Evolutionary conservation across 1,140 invertebrate species (phyloP), one percentile per base, ranked within the genome.

Genomic region (Cotesia glomerata): DNA sequence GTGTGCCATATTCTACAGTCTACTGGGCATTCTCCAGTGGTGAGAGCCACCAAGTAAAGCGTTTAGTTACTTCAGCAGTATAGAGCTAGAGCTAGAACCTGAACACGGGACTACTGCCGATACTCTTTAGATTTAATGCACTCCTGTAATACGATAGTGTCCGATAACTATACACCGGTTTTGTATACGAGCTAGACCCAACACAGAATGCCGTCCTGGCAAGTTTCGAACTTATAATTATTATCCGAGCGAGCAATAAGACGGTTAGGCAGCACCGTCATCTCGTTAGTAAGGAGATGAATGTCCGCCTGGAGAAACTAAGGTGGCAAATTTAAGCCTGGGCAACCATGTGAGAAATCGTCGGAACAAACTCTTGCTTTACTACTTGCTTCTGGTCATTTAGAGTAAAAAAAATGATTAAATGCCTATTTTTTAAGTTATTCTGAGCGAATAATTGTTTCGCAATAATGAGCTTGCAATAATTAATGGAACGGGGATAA

Each of bases 61-160:
- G 13, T n/a, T 14, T 1, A 8, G 36, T 64, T 52, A 54, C 68
- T 45, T n/a, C n/a, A 9, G 39, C 68, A 49, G 54, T 70, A 45
- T 70, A 54, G 64, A 62, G 13, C 18, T 58, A 56, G 52, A 34
- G 54, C 72, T 74, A 56, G 64, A 75, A 58, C 67, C 75, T 58
- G 56, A 14, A 58, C n/a, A 39, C 35, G 51, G 63, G 71, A 8
- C 70, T 74, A 76, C 78, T 82, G 79, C 78, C 82, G 80, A 83
- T 83, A 83, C 82, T 80, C 72, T 77, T 73, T 71, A 75, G 79
- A 80, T 84, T 84, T 84, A 85, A 85, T 85, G 81, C 80, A 83
- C 78, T 79, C 79, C 79, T 76, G 80, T 82, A 85, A 82, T 78
- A 78, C 76, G 81, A 84, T 83, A 82, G 76, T 78, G 80, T 81